phyloP scores from a whole-genome alignment of 2,113 vertebrate genomes.

The Rissa tridactyla region DNA sequence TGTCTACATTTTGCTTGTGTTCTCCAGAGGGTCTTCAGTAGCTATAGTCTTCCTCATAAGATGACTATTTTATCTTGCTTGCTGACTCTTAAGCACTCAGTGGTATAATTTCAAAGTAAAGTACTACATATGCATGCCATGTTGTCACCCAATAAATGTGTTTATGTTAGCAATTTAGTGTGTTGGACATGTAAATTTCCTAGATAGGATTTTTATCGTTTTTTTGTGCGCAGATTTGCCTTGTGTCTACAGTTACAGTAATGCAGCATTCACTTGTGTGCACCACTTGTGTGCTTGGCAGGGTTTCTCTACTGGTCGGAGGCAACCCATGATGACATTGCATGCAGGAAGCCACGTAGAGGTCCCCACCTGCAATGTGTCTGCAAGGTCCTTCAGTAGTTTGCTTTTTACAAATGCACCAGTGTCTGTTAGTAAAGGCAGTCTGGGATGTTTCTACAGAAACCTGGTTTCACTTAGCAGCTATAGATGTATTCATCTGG shows the following conservation, averaged over 20 bases:
- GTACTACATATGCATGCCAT: background rate
- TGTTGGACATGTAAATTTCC: background rate
- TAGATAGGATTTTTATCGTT: background rate
- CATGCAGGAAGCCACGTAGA: background rate
- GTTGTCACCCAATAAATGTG: background rate
- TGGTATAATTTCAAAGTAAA: background rate
- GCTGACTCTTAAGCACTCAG: background rate
- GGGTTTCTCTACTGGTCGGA: background rate
- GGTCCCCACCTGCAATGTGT: background rate
- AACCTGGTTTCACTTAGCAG: background rate
- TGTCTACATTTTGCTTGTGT: background rate
- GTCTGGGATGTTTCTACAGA: background rate
- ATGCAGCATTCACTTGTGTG: background rate
- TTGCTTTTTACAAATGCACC: background rate
- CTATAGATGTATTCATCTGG: background rate
- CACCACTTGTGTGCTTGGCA: background rate
- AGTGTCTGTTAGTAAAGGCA: background rate
- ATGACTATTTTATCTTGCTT: background rate
- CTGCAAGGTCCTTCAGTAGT: background rate
- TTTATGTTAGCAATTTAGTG: background rate
- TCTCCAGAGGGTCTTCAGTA: background rate
- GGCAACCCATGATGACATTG: background rate
- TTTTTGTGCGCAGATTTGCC: background rate
- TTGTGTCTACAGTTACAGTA: background rate
- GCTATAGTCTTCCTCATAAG: background rate